Percentiles rank a stretch among this genome's conserved stretches.
phyloP scores from a whole-genome alignment of 2,888 invertebrate species.

The Thereva nobilitata region DNA sequence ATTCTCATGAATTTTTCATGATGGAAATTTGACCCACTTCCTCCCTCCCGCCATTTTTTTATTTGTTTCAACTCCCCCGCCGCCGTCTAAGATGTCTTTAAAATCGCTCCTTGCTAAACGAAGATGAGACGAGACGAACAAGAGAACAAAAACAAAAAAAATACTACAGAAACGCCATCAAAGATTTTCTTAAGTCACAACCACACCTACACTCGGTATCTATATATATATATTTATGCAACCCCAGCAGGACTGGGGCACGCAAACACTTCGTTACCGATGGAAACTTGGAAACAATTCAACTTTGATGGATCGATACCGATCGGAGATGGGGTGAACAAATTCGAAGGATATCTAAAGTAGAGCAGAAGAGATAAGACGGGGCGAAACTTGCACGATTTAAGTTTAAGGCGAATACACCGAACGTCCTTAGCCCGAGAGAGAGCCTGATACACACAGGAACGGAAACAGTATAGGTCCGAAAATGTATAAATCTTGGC shows the following conservation, averaged over 20 bases:
- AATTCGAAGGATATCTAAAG: slow-evolving; percentile 32
- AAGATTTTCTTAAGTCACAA: slow-evolving; percentile 22
- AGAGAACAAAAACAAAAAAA: slow-evolving; percentile 11
- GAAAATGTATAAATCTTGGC: slow-evolving; percentile 16
- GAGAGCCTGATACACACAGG: not conserved
- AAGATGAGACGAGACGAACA: not conserved
- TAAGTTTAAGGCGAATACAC: slow-evolving; percentile 1
- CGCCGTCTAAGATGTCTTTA: not conserved
- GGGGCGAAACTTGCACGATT: not conserved
- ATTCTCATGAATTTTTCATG: slow-evolving; percentile 33
- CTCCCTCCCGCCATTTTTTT: not conserved
- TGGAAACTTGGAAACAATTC: slow-evolving; percentile 31
- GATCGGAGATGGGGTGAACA: slow-evolving; percentile 27
- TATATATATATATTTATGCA: not conserved
- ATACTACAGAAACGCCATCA: slow-evolving; percentile 9
- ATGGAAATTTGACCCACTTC: slow-evolving; percentile 21
- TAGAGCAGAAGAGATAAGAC: slow-evolving; percentile 24
- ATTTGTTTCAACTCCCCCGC: slow-evolving; percentile 3
- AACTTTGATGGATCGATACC: slow-evolving; percentile 28
- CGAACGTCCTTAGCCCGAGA: slow-evolving; percentile 8
- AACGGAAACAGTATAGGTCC: slow-evolving; percentile 1
- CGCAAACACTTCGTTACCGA: not conserved
- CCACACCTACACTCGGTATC: slow-evolving; percentile 20
- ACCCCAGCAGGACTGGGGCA: slow-evolving; percentile 1
- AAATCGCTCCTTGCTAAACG: not conserved